Evolutionary conservation across 1,140 invertebrate species (phyloP).

Genomic region (Dendrolimus kikuchii): DNA sequence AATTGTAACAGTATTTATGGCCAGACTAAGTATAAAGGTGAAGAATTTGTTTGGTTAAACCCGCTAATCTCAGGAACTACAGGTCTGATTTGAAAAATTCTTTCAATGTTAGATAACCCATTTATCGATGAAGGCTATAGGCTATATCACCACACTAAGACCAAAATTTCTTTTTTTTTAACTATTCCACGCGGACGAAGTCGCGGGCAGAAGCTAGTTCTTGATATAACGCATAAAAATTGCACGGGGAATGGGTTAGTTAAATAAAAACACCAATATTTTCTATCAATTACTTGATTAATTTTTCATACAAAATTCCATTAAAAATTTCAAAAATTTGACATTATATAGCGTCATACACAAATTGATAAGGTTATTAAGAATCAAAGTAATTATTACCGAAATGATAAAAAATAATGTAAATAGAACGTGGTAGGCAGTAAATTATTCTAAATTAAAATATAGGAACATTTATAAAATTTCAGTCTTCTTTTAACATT

Average conservation of each 20-base stretch:
- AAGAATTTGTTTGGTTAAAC: too few relatives aligned
- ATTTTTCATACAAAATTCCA: conserved; percentile 68
- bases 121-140: too few relatives aligned
- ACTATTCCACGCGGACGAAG: not conserved
- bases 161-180: too few relatives aligned
- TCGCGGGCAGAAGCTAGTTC: not conserved
- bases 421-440: conserved; percentile 57
- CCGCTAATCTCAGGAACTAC: too few relatives aligned
- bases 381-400: conserved; percentile 58
- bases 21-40: too few relatives aligned
- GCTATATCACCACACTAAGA: too few relatives aligned
- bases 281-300: conserved; percentile 66
- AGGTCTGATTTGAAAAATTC: too few relatives aligned
- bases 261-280: conserved; percentile 49
- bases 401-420: conserved; percentile 58
- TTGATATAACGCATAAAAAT: not conserved
- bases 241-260: not conserved
- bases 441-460: conserved; percentile 71
- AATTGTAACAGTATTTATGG: too few relatives aligned
- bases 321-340: conserved; percentile 70
- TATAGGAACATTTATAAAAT: conserved; percentile 71
- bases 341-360: conserved; percentile 69
- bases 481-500: conserved; percentile 68
- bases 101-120: too few relatives aligned
- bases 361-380: conserved; percentile 61